Conservation (phyloP, 2,113 vertebrate species). For the Paramisgurnus dabryanus region DNA sequence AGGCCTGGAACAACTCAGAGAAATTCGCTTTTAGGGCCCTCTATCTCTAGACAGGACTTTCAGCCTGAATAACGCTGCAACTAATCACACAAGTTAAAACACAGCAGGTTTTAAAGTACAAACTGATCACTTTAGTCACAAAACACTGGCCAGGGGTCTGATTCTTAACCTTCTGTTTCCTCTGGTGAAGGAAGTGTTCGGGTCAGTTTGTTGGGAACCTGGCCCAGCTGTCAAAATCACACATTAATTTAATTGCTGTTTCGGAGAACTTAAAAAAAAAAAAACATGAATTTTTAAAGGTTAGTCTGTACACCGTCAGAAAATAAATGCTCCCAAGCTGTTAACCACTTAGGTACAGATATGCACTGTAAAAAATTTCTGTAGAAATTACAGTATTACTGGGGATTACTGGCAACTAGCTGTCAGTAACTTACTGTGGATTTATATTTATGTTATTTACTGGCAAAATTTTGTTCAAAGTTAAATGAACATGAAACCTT, state of each 20-base stretch:
- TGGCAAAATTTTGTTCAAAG: too few species aligned
- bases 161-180: background rate
- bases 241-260: conserved; percentile 49
- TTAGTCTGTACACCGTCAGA: background rate
- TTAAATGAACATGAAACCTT: too few species aligned
- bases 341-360: too few species aligned
- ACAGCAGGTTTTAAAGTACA: background rate
- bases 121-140: conserved; percentile 39
- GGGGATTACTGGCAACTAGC: too few species aligned
- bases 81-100: conserved; percentile 23
- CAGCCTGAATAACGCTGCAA: background rate
- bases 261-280: conserved; percentile 26
- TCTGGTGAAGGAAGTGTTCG: conserved; percentile 18
- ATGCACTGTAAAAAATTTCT: too few species aligned
- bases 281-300: conserved; percentile 36
- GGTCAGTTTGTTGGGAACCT: background rate
- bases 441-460: too few species aligned
- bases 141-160: conserved; percentile 10
- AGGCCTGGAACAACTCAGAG: background rate
- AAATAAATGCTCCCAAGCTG: too few species aligned
- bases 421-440: too few species aligned
- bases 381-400: too few species aligned
- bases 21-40: background rate
- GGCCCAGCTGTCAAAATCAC: conserved; percentile 45
- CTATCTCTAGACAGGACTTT: background rate